Evolutionary conservation across 1,140 invertebrate species (phyloP), one percentile per base, ranked within the genome.

Genomic region (Lepidurus apus): DNA sequence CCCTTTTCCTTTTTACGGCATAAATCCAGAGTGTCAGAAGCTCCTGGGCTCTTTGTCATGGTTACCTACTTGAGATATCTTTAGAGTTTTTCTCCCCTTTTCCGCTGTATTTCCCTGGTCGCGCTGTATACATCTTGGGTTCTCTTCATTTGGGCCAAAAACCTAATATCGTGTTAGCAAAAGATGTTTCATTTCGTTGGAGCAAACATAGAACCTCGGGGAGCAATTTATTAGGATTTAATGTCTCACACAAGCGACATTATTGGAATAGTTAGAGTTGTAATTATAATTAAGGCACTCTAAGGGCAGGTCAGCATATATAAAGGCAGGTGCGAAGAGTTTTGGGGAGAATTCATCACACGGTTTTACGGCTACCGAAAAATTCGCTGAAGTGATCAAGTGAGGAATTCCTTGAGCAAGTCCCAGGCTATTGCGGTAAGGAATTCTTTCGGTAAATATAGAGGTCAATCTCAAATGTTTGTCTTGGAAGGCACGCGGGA

Each of bases 101-200:
- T 13, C 53, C 34, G 2, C 17, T 65, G 21, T 65, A 65, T 65
- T 65, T 65, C 53, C 53, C 53, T 65, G 53, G 53, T 13, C 53
- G 17, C n/a, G 34, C n/a, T 65, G 17, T 65, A 65, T 65, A 65
- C 53, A 65, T 65, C 13, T 65, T 21, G 17, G 21, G 53, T 21
- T 65, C 8, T 13, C 17, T 65, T 65, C 17, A 65, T 65, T 21
- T 65, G 53, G 21, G 5, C 53, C 53, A 65, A 34, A 34, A 34
- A 65, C 53, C 21, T 65, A 65, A 65, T 65, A 65, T 65, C 53
- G 1, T 13, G 53, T 13, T 13, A 7, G 53, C 53, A 21, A 65
- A 34, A 65, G 53, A 65, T 65, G 53, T 65, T 65, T 65, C 53
- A 65, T 65, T 65, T 65, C 53, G 53, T 65, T 65, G 53, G 53